These are phyloP conservation scores for Phlogophora meticulosa DNA, from an alignment of 2,888 invertebrate genomes.

Conservation along the genomic window DNA sequence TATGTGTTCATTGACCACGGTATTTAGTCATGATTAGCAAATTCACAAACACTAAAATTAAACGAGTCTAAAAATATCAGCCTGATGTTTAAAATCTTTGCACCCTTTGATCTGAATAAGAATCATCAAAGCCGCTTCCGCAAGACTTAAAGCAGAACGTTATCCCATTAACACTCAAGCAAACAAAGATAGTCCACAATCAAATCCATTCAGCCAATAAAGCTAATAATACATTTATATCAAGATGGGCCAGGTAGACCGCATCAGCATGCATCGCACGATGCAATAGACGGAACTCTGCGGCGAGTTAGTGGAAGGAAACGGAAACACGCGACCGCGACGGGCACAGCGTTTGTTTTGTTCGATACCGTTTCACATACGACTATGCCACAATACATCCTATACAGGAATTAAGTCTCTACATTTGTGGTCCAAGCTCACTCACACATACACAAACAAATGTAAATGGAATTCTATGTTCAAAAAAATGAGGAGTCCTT, in stretches of 20 bases:
- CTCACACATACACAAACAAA: not conserved
- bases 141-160: slow-evolving; percentile 1
- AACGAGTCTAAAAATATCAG: not conserved
- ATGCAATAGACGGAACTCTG: slow-evolving; percentile 74
- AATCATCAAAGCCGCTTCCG: slow-evolving; percentile 30
- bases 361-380: slow-evolving; percentile 68
- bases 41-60: not conserved
- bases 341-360: slow-evolving; percentile 65
- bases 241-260: slow-evolving; percentile 54
- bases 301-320: slow-evolving; percentile 75
- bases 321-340: slow-evolving; percentile 74
- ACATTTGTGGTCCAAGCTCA: slow-evolving; percentile 1
- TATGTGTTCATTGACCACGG: not conserved
- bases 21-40: not conserved
- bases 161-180: slow-evolving; percentile 24
- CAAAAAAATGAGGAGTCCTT: not conserved
- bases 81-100: too few species aligned
- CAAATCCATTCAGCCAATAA: slow-evolving; percentile 40
- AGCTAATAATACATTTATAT: slow-evolving; percentile 59
- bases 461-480: slow-evolving; percentile 10
- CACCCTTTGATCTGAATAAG: slow-evolving; percentile 17
- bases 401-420: slow-evolving; percentile 11
- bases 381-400: slow-evolving; percentile 41
- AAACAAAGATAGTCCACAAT: slow-evolving; percentile 33
- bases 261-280: slow-evolving; percentile 71